Base-by-base conservation (phyloP, 1,140 invertebrate genomes). In the Drosophila novamexicana region DNA sequence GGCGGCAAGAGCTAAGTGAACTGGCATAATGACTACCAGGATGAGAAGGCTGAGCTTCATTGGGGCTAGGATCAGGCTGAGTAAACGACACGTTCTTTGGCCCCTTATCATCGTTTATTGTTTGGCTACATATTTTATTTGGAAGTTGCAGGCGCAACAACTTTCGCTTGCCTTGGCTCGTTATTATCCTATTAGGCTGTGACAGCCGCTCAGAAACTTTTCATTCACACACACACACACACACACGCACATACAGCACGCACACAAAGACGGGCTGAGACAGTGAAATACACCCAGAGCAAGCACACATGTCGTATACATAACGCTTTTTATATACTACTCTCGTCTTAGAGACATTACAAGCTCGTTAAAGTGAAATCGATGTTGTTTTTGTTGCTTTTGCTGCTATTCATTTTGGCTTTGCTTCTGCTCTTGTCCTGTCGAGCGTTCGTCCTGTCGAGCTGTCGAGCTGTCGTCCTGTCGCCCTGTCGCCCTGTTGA, bases 131-230 rank as follows among this genome's bases (percentile, higher is more conserved):
- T 75, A 78, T 67, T 75, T 76, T 83, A 69, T 81, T 76, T 44
- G 75, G 45, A 49, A 74, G 65, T 83, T 83, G 83, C 83, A 89
- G 83, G 77, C 83, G 83, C 83, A 86, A 86, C 83, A 86, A 86
- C 83, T 86, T 86, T 88, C 79, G 73, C 77, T 68, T 81, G 67
- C 79, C 77, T 72, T 70, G 79, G 79, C 83, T 86, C 83, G 83
- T 86, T 86, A 86, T 86, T 86, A 86, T 86, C 83, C 83, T 86
- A 86, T 86, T 86, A 86, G 84, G 83, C 83, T 86, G 83, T 88
- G 83, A 86, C 83, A 86, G 82, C 83, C 68, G 68, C 76, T 75
- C 84, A 77, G 10, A 86, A 82, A 86, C 58, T 86, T 86, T 86
- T 83, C 83, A 88, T 88, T 86, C 75, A 47, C 61, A 76, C 73